These are phyloP conservation scores for Trichopria drosophilae DNA, from an alignment of 2,888 invertebrate species.

Conservation along the genomic window DNA sequence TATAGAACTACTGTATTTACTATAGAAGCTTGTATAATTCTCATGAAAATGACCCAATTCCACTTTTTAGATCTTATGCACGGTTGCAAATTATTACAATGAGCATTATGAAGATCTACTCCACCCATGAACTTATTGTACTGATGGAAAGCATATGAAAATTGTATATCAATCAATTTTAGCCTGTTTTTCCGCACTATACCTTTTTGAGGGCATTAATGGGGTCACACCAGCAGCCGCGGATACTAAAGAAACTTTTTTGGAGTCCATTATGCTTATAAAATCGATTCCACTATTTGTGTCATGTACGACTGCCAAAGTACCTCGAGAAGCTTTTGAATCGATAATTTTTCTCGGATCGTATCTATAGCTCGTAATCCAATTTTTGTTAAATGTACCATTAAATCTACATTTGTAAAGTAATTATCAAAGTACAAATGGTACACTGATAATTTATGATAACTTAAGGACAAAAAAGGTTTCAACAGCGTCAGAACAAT, in stretches of 20 bases:
- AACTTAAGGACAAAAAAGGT: background rate
- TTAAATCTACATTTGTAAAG: background rate
- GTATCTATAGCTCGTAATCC: background rate
- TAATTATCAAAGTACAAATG: no score
- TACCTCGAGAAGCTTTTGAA: constrained; percentile 3
- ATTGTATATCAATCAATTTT: background rate
- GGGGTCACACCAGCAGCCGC: background rate
- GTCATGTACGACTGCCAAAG: background rate
- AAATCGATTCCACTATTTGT: constrained; percentile 2
- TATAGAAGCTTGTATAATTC: no score
- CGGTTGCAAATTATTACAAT: no score
- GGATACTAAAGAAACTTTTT: constrained; percentile 1
- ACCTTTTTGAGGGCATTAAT: background rate
- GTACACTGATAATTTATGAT: background rate
- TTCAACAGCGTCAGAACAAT: background rate
- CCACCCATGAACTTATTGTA: no score
- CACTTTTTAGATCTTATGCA: no score
- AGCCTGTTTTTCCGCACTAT: background rate
- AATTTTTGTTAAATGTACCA: background rate
- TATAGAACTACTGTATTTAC: no score
- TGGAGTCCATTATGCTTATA: constrained; percentile 2
- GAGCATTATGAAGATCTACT: no score
- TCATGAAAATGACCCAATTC: no score
- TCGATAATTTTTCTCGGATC: constrained; percentile 6
- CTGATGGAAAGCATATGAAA: background rate